Base-by-base conservation (phyloP, 2,113 vertebrate genomes). In the Varanus komodoensis region DNA sequence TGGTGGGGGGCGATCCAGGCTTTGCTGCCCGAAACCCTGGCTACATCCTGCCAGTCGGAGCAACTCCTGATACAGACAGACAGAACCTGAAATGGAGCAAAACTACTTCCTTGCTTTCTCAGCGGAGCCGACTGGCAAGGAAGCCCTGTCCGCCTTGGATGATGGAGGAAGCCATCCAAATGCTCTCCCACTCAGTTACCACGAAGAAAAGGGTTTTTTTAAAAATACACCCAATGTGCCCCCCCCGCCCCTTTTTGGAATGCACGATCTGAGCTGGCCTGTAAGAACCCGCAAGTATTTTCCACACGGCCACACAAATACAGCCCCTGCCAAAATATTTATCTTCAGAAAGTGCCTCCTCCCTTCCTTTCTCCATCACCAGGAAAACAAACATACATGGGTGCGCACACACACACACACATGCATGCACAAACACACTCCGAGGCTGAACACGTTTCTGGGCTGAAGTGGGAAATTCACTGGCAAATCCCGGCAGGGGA, bases 241-340 rank as follows among this genome's bases (percentile, higher is more conserved):
- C 54, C 54, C 54, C 54, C 54, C 54, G 7, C 54, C 11, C 11
- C 48, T 67, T 67, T 67, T 44, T 27, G 82, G 64, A 7, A 17
- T 38, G 78, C 54, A 19, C 17, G 14, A 14, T 74, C 29, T 15
- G 84, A 3, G 34, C 69, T 11, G 0, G 0, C 71, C 6, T 1
- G 1, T 11, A 0, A 38, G 90, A 88, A 92, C 71, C 74, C 19
- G 50, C 80, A 61, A 92, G 14, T 86, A 89, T 77, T 93, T 94
- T 84, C 90, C 87, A 80, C 0, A 0, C 67, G 73, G 83, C 87
- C 90, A 29, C 90, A 87, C 92, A 84, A 87, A 85, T 0, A 23
- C 0, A 82, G 87, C 21, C 3, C 0, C 0, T 34, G 88, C 84
- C 88, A 91, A 87, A 92, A 82, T 82, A 83, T 75, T 90, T 90